Percentiles rank a stretch among this genome's conserved stretches.
Evolutionary conservation across 35 echinoderm and acorn worm species (phyloP).

Genomic region (Ophioderma brevispina): DNA sequence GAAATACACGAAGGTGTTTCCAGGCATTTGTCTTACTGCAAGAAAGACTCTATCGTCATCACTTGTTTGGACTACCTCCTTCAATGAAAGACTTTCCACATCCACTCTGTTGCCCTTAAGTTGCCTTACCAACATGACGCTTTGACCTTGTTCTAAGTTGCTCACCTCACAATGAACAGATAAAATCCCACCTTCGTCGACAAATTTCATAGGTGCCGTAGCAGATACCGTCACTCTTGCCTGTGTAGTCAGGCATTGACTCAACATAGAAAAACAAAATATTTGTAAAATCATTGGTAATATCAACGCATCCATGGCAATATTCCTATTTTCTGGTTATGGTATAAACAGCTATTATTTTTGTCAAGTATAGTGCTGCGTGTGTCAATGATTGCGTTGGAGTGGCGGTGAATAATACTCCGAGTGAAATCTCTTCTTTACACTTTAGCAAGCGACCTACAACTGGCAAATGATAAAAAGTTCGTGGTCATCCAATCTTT

Average conservation of each 20-base stretch:
- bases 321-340: no score
- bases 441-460: background rate
- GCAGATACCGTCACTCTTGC: background rate
- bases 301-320: background rate
- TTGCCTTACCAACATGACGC: background rate
- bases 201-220: background rate
- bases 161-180: background rate
- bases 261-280: background rate
- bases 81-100: background rate
- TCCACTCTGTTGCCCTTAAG: background rate
- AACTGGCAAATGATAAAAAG: background rate
- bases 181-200: conserved; percentile 1
- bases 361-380: no score
- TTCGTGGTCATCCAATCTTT: background rate
- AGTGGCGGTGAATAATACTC: background rate
- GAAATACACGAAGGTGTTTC: background rate
- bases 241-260: background rate
- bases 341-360: no score
- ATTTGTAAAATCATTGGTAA: background rate
- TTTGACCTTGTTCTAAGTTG: background rate
- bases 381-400: no score
- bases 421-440: background rate
- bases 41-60: background rate
- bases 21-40: background rate
- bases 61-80: background rate